Percentiles rank a stretch among this genome's conserved stretches.
Evolutionary conservation across 2,113 vertebrate species (phyloP).

Genomic region (Indicator indicator): DNA sequence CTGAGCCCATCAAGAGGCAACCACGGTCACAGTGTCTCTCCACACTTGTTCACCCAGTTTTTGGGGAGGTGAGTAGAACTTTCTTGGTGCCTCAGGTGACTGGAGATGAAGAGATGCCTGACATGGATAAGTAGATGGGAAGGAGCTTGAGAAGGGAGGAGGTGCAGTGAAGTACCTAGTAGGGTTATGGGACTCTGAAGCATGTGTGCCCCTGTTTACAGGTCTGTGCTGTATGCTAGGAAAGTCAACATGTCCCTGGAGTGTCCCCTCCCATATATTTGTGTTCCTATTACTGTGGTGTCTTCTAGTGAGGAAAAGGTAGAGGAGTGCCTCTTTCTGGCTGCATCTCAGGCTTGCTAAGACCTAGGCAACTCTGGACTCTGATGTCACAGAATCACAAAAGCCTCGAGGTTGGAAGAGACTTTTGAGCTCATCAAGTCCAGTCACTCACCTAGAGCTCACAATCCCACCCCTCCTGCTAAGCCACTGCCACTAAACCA

Average conservation of each 20-base stretch:
- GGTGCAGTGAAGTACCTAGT: neutral
- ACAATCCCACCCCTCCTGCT: too few relatives aligned
- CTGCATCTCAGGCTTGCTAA: neutral
- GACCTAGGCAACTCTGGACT: neutral
- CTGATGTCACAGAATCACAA: neutral
- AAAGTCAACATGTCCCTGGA: neutral
- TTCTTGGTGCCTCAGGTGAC: neutral
- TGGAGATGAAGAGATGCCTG: neutral
- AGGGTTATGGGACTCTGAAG: neutral
- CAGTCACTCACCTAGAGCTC: too few relatives aligned
- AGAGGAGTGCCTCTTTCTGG: neutral
- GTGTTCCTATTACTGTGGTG: neutral
- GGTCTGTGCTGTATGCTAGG: neutral
- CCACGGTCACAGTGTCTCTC: constrained; percentile 93
- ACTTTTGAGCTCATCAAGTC: too few relatives aligned
- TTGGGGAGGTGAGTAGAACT: constrained; percentile 87
- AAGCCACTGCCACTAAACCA: too few relatives aligned
- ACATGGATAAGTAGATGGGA: neutral
- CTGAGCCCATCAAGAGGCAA: constrained; percentile 89
- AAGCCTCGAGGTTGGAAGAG: too few relatives aligned
- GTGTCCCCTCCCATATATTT: neutral
- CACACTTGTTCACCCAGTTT: constrained; percentile 93
- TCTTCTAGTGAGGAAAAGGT: neutral
- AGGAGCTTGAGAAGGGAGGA: neutral
- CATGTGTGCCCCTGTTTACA: neutral